phyloP scores from a whole-genome alignment of 64 coral and sea anemone genomes.

The Montipora foliosa region DNA sequence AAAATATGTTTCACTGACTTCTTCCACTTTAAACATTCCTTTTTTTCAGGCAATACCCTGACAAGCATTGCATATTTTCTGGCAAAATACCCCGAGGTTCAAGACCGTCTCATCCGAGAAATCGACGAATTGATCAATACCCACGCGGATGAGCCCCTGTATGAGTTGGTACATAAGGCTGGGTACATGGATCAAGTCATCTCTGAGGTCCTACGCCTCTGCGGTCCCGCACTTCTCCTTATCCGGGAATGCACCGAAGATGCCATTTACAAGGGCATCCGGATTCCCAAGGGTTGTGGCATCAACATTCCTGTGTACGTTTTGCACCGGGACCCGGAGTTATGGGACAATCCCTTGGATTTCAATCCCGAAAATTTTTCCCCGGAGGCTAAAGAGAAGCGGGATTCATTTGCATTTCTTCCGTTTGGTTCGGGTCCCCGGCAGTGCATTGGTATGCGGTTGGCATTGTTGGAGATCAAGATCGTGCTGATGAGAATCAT shows the following conservation, averaged over 20 bases:
- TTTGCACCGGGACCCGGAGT: conserved; percentile 81
- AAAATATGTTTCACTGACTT: too few species aligned
- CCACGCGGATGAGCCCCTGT: conserved; percentile 48
- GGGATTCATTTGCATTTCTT: conserved; percentile 72
- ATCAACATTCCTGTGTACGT: conserved; percentile 75
- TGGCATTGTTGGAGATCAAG: conserved; percentile 80
- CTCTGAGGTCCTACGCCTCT: conserved; percentile 70
- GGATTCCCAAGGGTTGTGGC: conserved; percentile 73
- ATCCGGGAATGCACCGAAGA: conserved; percentile 57
- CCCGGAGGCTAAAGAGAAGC: conserved; percentile 68
- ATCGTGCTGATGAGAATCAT: conserved; percentile 47
- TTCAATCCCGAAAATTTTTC: conserved; percentile 83
- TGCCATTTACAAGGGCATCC: conserved; percentile 53
- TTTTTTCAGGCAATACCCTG: conserved; percentile 35
- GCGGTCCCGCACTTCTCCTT: conserved; percentile 51
- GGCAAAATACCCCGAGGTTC: conserved; percentile 69
- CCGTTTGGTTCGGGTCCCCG: conserved; percentile 85
- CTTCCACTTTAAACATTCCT: too few species aligned
- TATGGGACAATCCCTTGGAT: conserved; percentile 73
- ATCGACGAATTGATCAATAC: conserved; percentile 13
- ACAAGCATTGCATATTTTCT: conserved; percentile 62
- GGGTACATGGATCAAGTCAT: conserved; percentile 85
- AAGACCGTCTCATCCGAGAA: conserved; percentile 76
- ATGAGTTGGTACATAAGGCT: conserved; percentile 62
- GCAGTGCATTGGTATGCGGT: conserved; percentile 82